Conservation (phyloP, 2,888 invertebrate species). For the Hirtodrosophila histrioides region DNA sequence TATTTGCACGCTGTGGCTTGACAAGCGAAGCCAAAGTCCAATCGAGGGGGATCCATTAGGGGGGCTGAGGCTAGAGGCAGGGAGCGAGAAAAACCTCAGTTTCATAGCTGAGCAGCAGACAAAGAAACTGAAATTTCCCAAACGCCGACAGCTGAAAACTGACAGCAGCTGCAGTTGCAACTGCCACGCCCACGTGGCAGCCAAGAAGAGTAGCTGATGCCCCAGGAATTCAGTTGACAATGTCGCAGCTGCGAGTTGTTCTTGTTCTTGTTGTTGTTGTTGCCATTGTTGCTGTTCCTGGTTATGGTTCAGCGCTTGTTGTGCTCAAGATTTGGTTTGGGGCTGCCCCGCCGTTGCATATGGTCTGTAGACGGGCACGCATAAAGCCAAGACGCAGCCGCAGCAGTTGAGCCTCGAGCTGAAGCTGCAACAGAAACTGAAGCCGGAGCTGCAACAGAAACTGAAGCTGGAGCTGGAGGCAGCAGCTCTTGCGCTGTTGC, state of each 20-base stretch:
- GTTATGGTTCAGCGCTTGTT: constrained; percentile 63
- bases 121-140: neutral
- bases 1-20: constrained; percentile 51
- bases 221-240: constrained; percentile 37
- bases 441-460: neutral
- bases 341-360: constrained; percentile 24
- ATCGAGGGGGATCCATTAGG: constrained; percentile 5
- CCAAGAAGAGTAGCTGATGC: constrained; percentile 6
- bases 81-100: neutral
- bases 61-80: neutral
- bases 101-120: neutral
- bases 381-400: constrained; percentile 31
- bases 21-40: constrained; percentile 43
- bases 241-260: constrained; percentile 27
- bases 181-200: constrained; percentile 16
- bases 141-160: neutral
- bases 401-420: constrained; percentile 1
- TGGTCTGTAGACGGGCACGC: constrained; percentile 19
- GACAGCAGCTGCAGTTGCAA: constrained; percentile 29
- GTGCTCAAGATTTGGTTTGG: constrained; percentile 51
- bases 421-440: constrained; percentile 7
- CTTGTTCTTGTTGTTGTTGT: constrained; percentile 8
- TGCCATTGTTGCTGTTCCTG: constrained; percentile 32
- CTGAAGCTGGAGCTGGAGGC: constrained; percentile 3
- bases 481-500: constrained; percentile 55